Evolutionary conservation across 2,888 invertebrate genomes (phyloP), one percentile per base, ranked within the genome.

Genomic region (Rhaphigaster nebulosa): DNA sequence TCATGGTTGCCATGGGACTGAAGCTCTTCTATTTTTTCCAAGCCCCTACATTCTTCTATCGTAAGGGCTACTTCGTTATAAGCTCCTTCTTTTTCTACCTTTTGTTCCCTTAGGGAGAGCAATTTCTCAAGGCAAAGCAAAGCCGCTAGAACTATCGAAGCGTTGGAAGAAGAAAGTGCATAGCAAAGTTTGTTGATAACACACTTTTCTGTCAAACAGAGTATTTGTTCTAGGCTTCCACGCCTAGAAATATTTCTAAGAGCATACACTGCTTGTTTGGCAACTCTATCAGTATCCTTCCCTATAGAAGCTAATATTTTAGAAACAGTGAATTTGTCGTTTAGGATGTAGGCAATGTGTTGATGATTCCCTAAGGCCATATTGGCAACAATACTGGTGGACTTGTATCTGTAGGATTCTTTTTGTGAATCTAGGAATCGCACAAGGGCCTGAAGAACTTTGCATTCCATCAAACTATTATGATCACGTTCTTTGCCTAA

Each of bases 191-290:
- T 84, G 26, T 84, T 50, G 26, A 80, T 34, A 34, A 52, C 80
- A 52, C 84, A 52, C 29, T 54, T 41, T 41, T 70, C 84, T 5
- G 50, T 54, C 41, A 90, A 52, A 26, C 41, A 52, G 26, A 38
- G 70, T 12, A 98, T 98, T 94, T 99, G 99, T 92, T 97, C 97
- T 4, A 97, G 96, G 6, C 97, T 97, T 87, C 99, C 99, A 60
- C 99, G 98, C 92, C 98, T 98, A 0, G 98, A 98, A 1, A 98
- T 98, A 94, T 99, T 99, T 3, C 98, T 98, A 91, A 99, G 97
- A 65, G 98, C 98, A 99, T 99, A 99, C 0, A 98, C 98, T 0
- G 98, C 98, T 94, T 99, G 98, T 94, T 98, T 98, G 92, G 4
- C 20, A 23, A 80, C 41, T 12, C 80, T 38, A 4, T 80, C 80